Evolutionary conservation across 2,888 invertebrate genomes (phyloP).

Genomic region (Pyrgus malvae): DNA sequence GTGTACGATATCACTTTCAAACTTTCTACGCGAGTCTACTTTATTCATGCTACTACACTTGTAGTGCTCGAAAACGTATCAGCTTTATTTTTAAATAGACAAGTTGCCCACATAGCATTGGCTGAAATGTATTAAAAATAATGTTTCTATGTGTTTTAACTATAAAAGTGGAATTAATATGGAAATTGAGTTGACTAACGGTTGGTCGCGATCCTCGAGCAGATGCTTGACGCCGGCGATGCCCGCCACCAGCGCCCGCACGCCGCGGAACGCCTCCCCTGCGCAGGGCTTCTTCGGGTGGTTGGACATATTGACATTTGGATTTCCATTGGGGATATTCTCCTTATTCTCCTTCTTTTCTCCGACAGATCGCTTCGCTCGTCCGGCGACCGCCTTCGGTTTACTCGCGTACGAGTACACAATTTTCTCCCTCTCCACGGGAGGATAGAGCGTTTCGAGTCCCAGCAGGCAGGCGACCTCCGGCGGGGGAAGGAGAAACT

Average conservation of each 20-base stretch:
- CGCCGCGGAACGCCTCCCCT: constrained; percentile 41
- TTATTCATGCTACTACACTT: background rate
- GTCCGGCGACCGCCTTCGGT: constrained; percentile 76
- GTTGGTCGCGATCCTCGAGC: constrained; percentile 35
- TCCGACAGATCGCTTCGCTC: constrained; percentile 41
- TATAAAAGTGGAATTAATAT: background rate
- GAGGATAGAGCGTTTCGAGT: constrained; percentile 66
- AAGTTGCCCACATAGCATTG: too few species aligned
- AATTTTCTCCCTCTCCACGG: constrained; percentile 56
- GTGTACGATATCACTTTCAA: background rate
- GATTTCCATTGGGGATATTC: constrained; percentile 34
- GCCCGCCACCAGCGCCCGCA: constrained; percentile 59
- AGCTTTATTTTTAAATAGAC: too few species aligned
- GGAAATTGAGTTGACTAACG: constrained; percentile 31
- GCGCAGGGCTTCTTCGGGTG: constrained; percentile 28
- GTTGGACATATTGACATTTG: constrained; percentile 12
- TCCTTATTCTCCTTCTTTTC: constrained; percentile 42
- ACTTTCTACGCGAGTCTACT: background rate
- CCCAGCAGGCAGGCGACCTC: constrained; percentile 85
- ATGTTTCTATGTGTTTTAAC: too few species aligned
- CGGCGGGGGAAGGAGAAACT: constrained; percentile 90
- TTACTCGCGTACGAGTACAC: constrained; percentile 86
- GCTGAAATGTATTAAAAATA: too few species aligned
- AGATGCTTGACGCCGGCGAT: constrained; percentile 53
- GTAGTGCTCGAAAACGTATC: background rate